A percentile compares a stretch with the other conserved stretches of the same genome.
Evolutionary conservation across 2,797 vertebrate species (phyloP).

Genomic region (Coregonus suidteri): DNA sequence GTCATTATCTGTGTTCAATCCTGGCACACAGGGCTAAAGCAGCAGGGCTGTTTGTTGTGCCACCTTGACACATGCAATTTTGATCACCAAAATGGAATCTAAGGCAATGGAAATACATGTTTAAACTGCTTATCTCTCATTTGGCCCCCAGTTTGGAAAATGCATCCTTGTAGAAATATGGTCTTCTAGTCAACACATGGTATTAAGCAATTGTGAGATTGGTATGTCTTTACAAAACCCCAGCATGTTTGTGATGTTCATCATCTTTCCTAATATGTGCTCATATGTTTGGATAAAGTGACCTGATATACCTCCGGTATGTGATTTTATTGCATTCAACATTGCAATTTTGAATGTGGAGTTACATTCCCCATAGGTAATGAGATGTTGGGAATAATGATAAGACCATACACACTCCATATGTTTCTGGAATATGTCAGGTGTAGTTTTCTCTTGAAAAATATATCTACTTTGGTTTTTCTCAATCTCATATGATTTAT

Average conservation of each 20-base stretch:
- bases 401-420: not conserved
- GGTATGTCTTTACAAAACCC: conserved; percentile 8
- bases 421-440: not conserved
- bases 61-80: conserved; percentile 39
- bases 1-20: conserved; percentile 30
- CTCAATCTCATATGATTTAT: conserved; percentile 3
- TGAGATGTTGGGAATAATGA: not conserved
- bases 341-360: not conserved
- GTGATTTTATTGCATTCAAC: not conserved
- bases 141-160: not conserved
- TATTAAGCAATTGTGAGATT: not conserved
- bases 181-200: not conserved
- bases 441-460: not conserved
- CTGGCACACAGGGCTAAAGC: conserved; percentile 38
- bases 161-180: not conserved
- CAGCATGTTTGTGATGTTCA: conserved; percentile 17
- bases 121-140: not conserved
- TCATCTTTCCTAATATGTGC: not conserved
- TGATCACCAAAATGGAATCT: conserved; percentile 33
- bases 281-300: conserved; percentile 3
- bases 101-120: conserved; percentile 7
- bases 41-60: conserved; percentile 64
- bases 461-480: not conserved
- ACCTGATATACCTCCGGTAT: not conserved
- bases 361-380: not conserved